Conservation (phyloP, 2,888 invertebrate genomes). For the Pandemis corylana region DNA sequence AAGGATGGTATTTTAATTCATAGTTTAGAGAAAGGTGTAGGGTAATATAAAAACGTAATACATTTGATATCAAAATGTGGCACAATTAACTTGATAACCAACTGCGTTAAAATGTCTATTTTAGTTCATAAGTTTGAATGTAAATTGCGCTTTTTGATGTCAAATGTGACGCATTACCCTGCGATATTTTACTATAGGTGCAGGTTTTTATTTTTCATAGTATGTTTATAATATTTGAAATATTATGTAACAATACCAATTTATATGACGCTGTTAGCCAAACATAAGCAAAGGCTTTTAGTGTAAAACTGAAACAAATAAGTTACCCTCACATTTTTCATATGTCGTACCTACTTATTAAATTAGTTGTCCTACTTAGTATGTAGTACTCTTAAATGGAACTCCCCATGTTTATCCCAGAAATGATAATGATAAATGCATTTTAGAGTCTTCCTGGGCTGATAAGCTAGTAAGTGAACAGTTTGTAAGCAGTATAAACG, state of each 20-base stretch:
- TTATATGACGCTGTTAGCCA: conserved; percentile 8
- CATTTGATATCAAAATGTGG: not conserved
- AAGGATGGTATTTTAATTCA: not conserved
- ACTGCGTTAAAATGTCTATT: not conserved
- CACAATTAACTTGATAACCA: not conserved
- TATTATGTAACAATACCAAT: conserved; percentile 15
- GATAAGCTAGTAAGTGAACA: conserved; percentile 5
- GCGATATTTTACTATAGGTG: conserved; percentile 24
- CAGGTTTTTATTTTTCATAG: conserved; percentile 36
- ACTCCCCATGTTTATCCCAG: not conserved
- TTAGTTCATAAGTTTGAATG: not conserved
- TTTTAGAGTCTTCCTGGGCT: conserved; percentile 12
- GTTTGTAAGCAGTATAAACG: conserved; percentile 2
- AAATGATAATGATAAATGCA: not conserved
- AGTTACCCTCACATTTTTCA: conserved; percentile 36
- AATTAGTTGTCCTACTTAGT: conserved; percentile 15
- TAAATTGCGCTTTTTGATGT: not conserved
- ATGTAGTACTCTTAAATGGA: conserved; percentile 3
- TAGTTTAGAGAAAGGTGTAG: not conserved
- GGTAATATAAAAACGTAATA: not conserved
- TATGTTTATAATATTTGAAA: not conserved
- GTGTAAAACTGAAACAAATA: not conserved
- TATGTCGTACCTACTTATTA: conserved; percentile 14
- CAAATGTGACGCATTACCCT: conserved; percentile 1
- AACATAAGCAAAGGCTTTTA: conserved; percentile 11